These are phyloP conservation scores for Myotis daubentonii DNA, from an alignment of 2,797 vertebrate species.

Conservation along the genomic window DNA sequence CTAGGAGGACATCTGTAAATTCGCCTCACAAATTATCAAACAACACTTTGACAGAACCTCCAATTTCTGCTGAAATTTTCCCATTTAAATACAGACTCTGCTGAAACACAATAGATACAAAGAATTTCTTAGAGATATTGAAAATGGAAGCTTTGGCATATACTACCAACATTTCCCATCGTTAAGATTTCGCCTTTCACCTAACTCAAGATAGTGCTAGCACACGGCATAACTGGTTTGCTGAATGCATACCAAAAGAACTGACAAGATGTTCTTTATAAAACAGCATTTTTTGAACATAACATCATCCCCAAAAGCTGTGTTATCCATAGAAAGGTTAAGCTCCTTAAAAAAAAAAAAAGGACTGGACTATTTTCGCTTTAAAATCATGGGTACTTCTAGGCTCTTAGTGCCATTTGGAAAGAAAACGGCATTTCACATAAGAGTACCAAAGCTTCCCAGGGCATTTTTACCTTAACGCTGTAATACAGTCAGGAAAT, in stretches of 20 bases:
- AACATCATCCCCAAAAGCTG: neutral
- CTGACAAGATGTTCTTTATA: neutral
- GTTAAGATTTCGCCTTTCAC: conserved; percentile 2
- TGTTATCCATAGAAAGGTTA: conserved; percentile 16
- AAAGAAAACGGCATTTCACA: neutral
- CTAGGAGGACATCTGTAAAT: neutral
- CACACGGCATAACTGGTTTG: neutral
- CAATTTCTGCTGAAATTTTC: conserved; percentile 23
- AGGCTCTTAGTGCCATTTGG: neutral
- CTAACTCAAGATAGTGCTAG: neutral
- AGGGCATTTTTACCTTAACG: neutral
- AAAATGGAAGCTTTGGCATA: conserved; percentile 2
- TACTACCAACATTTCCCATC: neutral
- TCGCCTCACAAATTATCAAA: conserved; percentile 37
- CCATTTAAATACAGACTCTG: conserved; percentile 30
- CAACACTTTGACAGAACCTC: neutral
- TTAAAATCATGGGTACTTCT: neutral
- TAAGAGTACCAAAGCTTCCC: neutral
- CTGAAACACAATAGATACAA: neutral
- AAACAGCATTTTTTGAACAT: neutral
- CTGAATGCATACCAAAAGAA: neutral
- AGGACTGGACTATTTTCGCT: neutral
- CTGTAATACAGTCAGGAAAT: neutral
- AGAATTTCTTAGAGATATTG: conserved; percentile 4
- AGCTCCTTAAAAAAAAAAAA: neutral